Evolutionary conservation across 2,113 vertebrate genomes (phyloP).

Genomic region (Microcebus murinus): DNA sequence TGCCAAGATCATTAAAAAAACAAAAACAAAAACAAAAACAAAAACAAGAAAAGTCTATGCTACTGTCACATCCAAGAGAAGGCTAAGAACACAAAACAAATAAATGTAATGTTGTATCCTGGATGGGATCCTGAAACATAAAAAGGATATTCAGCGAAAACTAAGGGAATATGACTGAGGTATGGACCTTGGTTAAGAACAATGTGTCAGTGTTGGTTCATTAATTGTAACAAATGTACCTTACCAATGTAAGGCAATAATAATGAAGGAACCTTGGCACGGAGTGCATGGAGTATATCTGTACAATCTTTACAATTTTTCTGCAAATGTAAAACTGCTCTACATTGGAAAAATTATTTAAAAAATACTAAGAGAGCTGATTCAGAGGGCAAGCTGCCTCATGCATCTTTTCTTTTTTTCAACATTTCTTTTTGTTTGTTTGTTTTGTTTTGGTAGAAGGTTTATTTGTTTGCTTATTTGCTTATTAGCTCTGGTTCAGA

Average conservation of each 20-base stretch:
- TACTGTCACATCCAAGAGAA: neutral
- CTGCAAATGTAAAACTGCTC: neutral
- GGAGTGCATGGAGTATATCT: neutral
- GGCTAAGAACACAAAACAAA: neutral
- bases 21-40: no score
- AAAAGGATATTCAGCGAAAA: neutral
- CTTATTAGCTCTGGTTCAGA: neutral
- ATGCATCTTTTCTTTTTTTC: neutral
- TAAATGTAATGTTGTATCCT: neutral
- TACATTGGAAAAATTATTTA: neutral
- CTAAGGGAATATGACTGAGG: neutral
- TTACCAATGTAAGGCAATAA: neutral
- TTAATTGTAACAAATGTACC: neutral
- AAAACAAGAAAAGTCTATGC: neutral
- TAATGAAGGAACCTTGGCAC: neutral
- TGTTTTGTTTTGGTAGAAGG: neutral
- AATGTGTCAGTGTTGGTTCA: neutral
- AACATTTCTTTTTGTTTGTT: neutral
- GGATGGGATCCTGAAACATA: neutral
- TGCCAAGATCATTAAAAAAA: neutral
- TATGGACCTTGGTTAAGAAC: neutral
- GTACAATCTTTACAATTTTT: neutral
- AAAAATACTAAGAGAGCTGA: neutral
- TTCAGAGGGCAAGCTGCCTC: neutral
- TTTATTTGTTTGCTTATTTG: neutral